These are phyloP conservation scores for Mus spicilegus DNA, from an alignment of 2,113 vertebrate genomes.

Conservation along the genomic window DNA sequence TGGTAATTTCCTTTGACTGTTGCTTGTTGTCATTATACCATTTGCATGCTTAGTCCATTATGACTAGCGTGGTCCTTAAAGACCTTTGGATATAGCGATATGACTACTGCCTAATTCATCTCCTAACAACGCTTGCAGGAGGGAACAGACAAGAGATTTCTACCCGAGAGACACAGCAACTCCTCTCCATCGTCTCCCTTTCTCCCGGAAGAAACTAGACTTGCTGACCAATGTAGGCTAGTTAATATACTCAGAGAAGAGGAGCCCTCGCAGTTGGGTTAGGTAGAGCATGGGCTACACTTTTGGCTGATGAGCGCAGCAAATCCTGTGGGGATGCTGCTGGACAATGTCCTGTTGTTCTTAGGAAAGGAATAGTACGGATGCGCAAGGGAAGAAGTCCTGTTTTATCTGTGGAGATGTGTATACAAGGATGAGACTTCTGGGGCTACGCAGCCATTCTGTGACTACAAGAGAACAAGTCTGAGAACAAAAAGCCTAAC, in stretches of 20 bases:
- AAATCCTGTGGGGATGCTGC: neutral
- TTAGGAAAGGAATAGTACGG: constrained; percentile 14
- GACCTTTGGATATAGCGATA: neutral
- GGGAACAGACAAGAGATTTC: neutral
- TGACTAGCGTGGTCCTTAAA: neutral
- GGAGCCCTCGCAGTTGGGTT: neutral
- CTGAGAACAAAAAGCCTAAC: constrained; percentile 35
- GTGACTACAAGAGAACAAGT: neutral
- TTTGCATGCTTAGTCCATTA: neutral
- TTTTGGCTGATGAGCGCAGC: neutral
- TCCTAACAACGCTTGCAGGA: neutral
- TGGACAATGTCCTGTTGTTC: neutral
- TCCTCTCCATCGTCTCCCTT: neutral
- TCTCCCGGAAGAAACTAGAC: neutral
- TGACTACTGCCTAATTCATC: neutral
- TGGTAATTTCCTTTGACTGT: constrained; percentile 1
- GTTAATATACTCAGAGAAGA: neutral
- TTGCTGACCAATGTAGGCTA: neutral
- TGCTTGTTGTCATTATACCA: neutral
- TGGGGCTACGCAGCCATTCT: neutral
- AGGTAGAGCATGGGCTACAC: neutral
- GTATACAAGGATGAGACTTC: neutral
- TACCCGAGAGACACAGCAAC: neutral
- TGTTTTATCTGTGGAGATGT: neutral
- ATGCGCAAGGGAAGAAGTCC: neutral